Evolutionary conservation across 2,113 vertebrate genomes (phyloP), one percentile per base, ranked within the genome.

Genomic region (Elaphurus davidianus): DNA sequence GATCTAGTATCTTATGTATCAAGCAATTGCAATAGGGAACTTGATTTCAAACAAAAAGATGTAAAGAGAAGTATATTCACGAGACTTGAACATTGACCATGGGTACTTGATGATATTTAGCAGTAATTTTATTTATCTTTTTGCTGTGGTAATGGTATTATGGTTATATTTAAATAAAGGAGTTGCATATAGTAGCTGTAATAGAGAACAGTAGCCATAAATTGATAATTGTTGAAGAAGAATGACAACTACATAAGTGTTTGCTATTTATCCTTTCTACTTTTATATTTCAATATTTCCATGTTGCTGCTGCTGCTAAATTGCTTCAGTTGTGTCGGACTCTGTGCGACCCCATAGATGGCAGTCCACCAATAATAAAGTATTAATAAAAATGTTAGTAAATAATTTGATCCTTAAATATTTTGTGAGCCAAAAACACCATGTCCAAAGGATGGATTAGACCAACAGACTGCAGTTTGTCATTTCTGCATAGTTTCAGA

Each of bases 1-100:
- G 7, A 21, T 23, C 30, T 91, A 30, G 4, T 45, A 59, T 54
- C 94, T 88, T 55, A 45, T 30, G 4, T 81, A 52, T 30, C 79
- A 84, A 62, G 16, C 28, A 93, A 12, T 28, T 76, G 7, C 6
- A 78, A 1, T 50, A 30, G 10, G 25, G 23, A 96, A 62, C 13
- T 50, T 79, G 57, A 87, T 96, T 95, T 96, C 60, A 89, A 50
- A 71, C 47, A 86, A 88, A 14, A 17, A 96, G 91, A 74, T 79
- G 28, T 28, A 87, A 71, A 54, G 5, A 62, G 4, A 52, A 78
- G 79, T 17, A n/a, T 60, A n/a, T 85, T 21, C 82, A 40, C 14
- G 15, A 78, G 81, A 71, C 89, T 6, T 11, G 2, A 83, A 83
- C 57, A 47, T 6, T 81, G 33, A 47, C 28, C 55, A 12, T 71